These are phyloP conservation scores for Rhabdomys dilectus DNA, from an alignment of 2,113 vertebrate species.

Conservation along the genomic window DNA sequence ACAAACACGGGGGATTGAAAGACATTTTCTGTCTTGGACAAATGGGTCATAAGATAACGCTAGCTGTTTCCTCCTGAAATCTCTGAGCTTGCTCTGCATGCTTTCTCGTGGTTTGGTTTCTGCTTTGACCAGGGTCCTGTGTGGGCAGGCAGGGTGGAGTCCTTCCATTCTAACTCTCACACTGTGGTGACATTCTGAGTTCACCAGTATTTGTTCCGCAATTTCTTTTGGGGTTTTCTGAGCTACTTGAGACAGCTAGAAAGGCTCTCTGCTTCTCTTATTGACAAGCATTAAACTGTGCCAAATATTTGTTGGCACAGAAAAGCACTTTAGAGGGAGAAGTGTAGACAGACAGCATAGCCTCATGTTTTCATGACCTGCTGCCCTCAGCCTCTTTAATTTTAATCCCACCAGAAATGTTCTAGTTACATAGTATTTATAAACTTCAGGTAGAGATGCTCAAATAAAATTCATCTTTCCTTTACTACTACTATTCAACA, in stretches of 20 bases:
- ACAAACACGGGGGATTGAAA: not conserved
- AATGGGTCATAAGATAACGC: not conserved
- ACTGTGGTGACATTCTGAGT: slow-evolving; percentile 28
- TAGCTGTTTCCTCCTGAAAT: not conserved
- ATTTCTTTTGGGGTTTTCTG: not conserved
- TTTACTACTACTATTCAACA: not conserved
- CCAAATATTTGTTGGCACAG: slow-evolving; percentile 38
- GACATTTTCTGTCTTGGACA: not conserved
- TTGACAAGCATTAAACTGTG: not conserved
- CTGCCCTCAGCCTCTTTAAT: not conserved
- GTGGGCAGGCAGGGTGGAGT: not conserved
- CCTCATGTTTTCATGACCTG: not conserved
- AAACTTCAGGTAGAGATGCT: not conserved
- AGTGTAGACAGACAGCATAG: not conserved
- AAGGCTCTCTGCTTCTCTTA: not conserved
- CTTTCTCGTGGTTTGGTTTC: not conserved
- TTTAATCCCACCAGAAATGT: slow-evolving; percentile 21
- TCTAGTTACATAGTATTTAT: not conserved
- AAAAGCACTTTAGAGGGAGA: not conserved
- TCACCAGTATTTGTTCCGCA: slow-evolving; percentile 31
- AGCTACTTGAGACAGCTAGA: slow-evolving; percentile 1
- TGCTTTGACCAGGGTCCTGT: not conserved
- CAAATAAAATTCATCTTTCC: not conserved
- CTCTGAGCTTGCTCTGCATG: not conserved
- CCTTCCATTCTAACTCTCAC: not conserved